Evolutionary conservation across 1,140 invertebrate genomes (phyloP), one percentile per base, ranked within the genome.

Genomic region (Sycobia sp.): DNA sequence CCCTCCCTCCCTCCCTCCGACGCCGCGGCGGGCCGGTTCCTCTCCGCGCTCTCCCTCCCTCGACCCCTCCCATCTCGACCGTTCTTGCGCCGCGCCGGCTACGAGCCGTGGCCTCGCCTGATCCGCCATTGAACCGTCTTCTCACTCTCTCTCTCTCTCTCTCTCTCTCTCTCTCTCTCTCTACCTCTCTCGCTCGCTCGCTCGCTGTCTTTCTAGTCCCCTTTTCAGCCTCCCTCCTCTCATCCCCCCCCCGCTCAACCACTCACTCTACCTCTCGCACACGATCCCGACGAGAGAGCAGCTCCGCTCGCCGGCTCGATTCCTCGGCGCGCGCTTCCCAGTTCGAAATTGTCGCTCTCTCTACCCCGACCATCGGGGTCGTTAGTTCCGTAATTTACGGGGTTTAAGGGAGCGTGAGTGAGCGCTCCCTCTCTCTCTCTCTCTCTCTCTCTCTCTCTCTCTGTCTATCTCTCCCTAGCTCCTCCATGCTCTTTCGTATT

Each of bases 331-430:
- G 57, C 58, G n/a, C n/a, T n/a, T 57, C 66, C 22, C 57, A 54
- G 54, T 66, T 69, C 64, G 62, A 68, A 64, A 67, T 54, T 59
- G 49, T 66, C 54, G 50, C 61, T 32, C 53, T 60, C n/a, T 56
- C 53, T 60, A 54, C 69, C 62, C 59, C 49, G 58, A 66, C 64
- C 60, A 69, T 70, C 67, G 70, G 68, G 63, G 69, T 71, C 72
- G 72, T 75, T 75, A 75, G 67, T 74, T 75, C 68, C 58, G 69
- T 72, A 75, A 75, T 70, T 74, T 75, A 72, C 69, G 73, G 70
- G 70, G 71, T 73, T 76, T 73, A 68, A 75, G 73, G 67, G 69
- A 70, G 67, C 65, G 47, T 18, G 62, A 50, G 38, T 10, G 25
- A 43, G 22, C 25, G 22, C 22, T 41, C 13, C 39, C 22, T 34